Conservation (phyloP, 2,113 vertebrate genomes). For the Eulacestoma nigropectus region DNA sequence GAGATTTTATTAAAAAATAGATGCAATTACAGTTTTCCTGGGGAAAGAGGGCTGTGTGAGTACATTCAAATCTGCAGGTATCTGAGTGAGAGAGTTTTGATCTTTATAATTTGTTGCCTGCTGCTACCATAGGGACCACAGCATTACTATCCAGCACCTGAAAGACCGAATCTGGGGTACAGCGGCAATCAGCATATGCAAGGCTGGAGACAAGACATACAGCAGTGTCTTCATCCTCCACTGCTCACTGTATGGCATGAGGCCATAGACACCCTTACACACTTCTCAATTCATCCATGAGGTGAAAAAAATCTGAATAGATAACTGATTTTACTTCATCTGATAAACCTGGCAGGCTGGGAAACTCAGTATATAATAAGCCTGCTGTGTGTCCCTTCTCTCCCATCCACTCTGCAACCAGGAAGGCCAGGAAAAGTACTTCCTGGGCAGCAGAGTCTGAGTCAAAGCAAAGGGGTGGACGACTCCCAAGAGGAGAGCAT, state of each 20-base stretch:
- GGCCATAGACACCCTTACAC: background rate
- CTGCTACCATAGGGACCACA: background rate
- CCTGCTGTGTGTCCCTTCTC: background rate
- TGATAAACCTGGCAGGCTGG: background rate
- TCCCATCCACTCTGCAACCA: accelerated
- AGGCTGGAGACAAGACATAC: background rate
- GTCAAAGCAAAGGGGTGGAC: background rate
- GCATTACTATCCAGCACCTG: background rate
- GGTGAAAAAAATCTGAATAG: background rate
- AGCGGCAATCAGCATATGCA: background rate
- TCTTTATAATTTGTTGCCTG: background rate
- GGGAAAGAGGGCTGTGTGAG: background rate
- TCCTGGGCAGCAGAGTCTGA: background rate
- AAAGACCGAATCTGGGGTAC: background rate
- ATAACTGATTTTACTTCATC: background rate
- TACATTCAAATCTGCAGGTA: background rate
- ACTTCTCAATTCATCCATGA: background rate
- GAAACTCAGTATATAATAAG: background rate
- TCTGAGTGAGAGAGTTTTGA: background rate
- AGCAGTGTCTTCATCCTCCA: background rate
- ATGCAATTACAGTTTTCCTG: background rate
- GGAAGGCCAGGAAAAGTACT: background rate
- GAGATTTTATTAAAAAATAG: background rate
- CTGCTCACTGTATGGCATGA: background rate
- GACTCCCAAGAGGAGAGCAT: background rate